phyloP scores from a whole-genome alignment of 2,113 vertebrate species.

The Festucalex cinctus region DNA sequence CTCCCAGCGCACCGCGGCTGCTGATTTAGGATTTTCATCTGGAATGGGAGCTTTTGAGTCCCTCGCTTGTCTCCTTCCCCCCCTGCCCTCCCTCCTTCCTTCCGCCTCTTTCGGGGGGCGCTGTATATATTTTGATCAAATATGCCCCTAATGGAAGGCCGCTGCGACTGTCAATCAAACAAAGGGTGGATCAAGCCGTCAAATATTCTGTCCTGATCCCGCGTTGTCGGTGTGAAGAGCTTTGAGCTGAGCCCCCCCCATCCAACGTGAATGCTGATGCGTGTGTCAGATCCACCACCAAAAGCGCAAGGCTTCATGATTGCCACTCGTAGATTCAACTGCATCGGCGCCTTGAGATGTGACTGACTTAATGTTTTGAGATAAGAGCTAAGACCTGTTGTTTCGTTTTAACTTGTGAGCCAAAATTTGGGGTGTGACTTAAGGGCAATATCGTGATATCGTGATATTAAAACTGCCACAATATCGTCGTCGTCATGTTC shows the following conservation, averaged over 20 bases:
- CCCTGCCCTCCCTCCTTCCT: background rate
- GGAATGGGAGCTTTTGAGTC: constrained; percentile 78
- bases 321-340: no score
- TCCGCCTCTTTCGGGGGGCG: constrained; percentile 21
- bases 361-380: no score
- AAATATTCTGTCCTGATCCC: constrained; percentile 50
- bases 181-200: constrained; percentile 15
- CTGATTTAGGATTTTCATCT: constrained; percentile 91
- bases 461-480: no score
- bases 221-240: constrained; percentile 22
- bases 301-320: no score
- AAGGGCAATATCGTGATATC: no score
- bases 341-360: no score
- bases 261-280: no score
- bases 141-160: constrained; percentile 81
- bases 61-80: constrained; percentile 32
- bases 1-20: constrained; percentile 72
- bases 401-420: no score
- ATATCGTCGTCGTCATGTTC: no score
- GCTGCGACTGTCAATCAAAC: constrained; percentile 68
- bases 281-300: no score
- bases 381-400: no score
- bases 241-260: background rate
- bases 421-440: no score
- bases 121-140: constrained; percentile 35